These are phyloP conservation scores for Pristionchus arcanus DNA, from an alignment of 2,888 invertebrate species.

Conservation along the genomic window DNA sequence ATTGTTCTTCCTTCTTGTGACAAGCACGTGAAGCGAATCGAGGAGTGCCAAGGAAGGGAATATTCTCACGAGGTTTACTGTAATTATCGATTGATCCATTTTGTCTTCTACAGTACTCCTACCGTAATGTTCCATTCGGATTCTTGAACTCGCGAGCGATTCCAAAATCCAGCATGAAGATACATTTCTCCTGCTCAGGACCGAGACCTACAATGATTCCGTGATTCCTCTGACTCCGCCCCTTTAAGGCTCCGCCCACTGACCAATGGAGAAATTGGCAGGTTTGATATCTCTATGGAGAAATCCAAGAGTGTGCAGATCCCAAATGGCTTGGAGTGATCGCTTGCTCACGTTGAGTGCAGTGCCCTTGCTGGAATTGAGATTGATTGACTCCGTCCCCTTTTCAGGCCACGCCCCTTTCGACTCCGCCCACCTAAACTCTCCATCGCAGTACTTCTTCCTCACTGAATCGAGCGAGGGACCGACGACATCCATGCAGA, in stretches of 20 bases:
- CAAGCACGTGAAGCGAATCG: slow-evolving; percentile 40
- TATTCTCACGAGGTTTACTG: slow-evolving; percentile 49
- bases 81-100: not conserved
- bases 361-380: slow-evolving; percentile 26
- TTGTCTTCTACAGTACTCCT: not conserved
- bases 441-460: slow-evolving; percentile 24
- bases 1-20: slow-evolving; percentile 44
- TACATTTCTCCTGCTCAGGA: slow-evolving; percentile 10
- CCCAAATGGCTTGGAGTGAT: slow-evolving; percentile 25
- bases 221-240: not conserved
- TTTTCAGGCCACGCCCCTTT: not conserved
- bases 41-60: slow-evolving; percentile 45
- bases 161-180: slow-evolving; percentile 40
- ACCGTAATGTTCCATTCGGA: slow-evolving; percentile 21
- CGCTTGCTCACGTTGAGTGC: slow-evolving; percentile 41
- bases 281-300: slow-evolving; percentile 46
- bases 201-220: slow-evolving; percentile 24
- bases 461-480: slow-evolving; percentile 45
- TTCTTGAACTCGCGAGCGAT: slow-evolving; percentile 52
- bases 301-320: slow-evolving; percentile 46
- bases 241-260: slow-evolving; percentile 9
- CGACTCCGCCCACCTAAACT: slow-evolving; percentile 14
- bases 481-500: slow-evolving; percentile 50
- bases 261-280: slow-evolving; percentile 48
- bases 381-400: not conserved